Evolutionary conservation across 2,113 vertebrate genomes (phyloP).

Genomic region (Planiliza haematocheilus): DNA sequence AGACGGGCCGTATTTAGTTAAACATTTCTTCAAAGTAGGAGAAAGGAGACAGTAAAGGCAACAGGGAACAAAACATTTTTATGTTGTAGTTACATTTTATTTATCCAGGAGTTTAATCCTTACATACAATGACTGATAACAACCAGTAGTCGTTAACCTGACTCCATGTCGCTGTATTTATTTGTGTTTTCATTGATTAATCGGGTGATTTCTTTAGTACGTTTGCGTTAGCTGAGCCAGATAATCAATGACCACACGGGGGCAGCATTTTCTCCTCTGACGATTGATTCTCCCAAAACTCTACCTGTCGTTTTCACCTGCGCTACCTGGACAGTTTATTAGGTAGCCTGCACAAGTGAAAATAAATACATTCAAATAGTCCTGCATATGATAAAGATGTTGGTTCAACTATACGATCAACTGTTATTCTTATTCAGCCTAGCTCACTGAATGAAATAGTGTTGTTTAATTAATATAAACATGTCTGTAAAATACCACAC

Average conservation of each 20-base stretch:
- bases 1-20: constrained; percentile 14
- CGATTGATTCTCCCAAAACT: not conserved
- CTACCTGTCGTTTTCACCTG: not conserved
- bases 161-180: not conserved
- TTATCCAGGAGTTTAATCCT: too few species aligned
- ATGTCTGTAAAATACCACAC: too few species aligned
- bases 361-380: too few species aligned
- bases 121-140: not conserved
- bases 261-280: constrained; percentile 15
- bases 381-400: too few species aligned
- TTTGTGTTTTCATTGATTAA: not conserved
- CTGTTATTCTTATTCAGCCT: too few species aligned
- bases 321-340: too few species aligned
- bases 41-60: not conserved
- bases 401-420: too few species aligned
- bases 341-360: too few species aligned
- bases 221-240: not conserved
- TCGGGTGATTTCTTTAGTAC: not conserved
- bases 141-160: not conserved
- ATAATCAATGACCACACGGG: constrained; percentile 18
- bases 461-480: too few species aligned
- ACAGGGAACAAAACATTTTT: too few species aligned
- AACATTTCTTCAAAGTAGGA: not conserved
- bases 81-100: not conserved
- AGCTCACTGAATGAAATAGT: too few species aligned